These are phyloP conservation scores for Pyrrhura leucotis DNA, from an alignment of 2,797 vertebrate species.

Conservation along the genomic window DNA sequence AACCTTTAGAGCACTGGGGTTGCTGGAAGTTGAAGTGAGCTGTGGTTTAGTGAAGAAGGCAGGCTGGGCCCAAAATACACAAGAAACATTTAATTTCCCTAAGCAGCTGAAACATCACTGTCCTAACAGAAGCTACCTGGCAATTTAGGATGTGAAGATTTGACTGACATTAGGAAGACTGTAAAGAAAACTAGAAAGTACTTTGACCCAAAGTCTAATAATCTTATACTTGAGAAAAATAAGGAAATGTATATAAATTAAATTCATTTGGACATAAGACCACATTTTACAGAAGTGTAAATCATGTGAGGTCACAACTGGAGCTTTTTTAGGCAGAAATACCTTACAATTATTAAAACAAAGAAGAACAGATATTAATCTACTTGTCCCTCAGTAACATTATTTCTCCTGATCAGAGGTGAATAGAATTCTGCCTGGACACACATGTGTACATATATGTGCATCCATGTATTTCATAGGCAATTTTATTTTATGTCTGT, in stretches of 20 bases:
- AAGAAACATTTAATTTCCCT: background rate
- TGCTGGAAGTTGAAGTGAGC: background rate
- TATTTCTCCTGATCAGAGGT: background rate
- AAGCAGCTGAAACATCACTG: background rate
- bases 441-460: fast-evolving
- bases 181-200: background rate
- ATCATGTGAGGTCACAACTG: background rate
- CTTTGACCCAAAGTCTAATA: background rate
- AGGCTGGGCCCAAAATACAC: background rate
- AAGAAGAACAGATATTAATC: background rate
- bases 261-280: background rate
- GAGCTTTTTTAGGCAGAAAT: background rate
- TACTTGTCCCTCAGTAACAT: background rate
- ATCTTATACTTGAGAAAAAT: background rate
- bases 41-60: background rate
- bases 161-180: background rate
- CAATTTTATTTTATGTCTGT: background rate
- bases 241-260: background rate
- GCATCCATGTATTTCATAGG: background rate
- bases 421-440: background rate
- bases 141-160: background rate
- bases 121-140: background rate
- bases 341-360: background rate
- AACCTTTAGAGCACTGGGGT: background rate
- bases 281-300: background rate